These are phyloP conservation scores for Metallyticus violacea DNA, from an alignment of 2,888 invertebrate genomes.

Conservation along the genomic window DNA sequence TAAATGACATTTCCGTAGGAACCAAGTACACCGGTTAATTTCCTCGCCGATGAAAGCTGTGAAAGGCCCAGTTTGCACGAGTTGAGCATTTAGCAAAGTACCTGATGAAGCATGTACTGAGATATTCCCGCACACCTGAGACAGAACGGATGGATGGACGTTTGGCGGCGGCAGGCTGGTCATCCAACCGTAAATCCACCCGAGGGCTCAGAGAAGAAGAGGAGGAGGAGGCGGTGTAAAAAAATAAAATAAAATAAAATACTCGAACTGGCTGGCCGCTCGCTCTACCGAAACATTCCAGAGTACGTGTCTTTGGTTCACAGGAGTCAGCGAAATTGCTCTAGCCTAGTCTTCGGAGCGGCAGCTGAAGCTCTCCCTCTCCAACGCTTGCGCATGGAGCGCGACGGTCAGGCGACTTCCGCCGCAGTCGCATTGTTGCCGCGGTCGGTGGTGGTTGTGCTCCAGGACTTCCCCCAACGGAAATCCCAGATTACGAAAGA, in stretches of 20 bases:
- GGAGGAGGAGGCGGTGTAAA: background rate
- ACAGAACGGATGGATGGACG: background rate
- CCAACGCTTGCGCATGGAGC: background rate
- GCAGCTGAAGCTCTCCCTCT: background rate
- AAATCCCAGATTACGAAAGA: background rate
- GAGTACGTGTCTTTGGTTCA: constrained; percentile 1
- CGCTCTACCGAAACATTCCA: constrained; percentile 15
- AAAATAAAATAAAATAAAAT: background rate
- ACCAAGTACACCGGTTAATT: background rate
- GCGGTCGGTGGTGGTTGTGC: background rate
- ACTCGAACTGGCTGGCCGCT: background rate
- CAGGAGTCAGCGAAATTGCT: background rate
- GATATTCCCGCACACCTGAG: background rate
- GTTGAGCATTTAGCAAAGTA: too few species aligned
- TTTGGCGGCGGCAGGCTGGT: background rate
- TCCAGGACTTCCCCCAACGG: background rate
- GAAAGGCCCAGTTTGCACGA: too few species aligned
- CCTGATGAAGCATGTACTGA: too few species aligned
- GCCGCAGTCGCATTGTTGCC: background rate
- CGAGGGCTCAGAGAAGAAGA: background rate
- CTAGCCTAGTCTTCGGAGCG: background rate
- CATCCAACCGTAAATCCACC: constrained; percentile 13
- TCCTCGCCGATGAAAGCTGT: background rate
- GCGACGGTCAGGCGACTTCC: background rate
- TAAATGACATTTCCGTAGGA: background rate